phyloP scores from a whole-genome alignment of 2,113 vertebrate species.

The Corythornis vintsioides region DNA sequence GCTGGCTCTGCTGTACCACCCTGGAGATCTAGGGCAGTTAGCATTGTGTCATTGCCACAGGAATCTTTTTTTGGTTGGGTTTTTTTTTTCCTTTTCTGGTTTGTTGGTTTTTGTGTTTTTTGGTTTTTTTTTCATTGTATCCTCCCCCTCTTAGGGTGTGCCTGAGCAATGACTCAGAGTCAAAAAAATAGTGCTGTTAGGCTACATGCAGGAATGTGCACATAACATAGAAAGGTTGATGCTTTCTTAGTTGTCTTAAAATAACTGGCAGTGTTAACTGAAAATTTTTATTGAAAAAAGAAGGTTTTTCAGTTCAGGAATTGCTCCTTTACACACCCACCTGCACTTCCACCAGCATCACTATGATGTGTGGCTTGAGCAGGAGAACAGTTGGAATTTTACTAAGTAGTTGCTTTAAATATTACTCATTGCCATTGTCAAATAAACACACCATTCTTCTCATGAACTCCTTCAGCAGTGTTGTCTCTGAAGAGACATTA shows the following conservation, averaged over 20 bases:
- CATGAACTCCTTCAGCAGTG: background rate
- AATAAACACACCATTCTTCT: background rate
- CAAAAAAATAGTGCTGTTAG: slow-evolving; percentile 27
- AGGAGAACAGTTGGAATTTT: background rate
- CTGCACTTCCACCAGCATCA: background rate
- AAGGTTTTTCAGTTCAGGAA: background rate
- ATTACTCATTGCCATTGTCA: background rate
- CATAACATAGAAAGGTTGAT: background rate
- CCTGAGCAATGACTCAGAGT: slow-evolving; percentile 30
- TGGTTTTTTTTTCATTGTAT: background rate
- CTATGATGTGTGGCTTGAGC: background rate
- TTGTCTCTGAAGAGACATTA: background rate
- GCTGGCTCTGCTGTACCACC: slow-evolving; percentile 1
- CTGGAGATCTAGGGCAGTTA: background rate
- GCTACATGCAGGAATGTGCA: background rate
- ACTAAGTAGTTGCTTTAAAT: background rate
- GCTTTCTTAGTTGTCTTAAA: background rate
- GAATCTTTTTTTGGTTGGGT: background rate
- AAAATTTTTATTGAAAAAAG: background rate
- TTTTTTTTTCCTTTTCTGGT: background rate
- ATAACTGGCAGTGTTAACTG: background rate
- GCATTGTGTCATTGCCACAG: background rate
- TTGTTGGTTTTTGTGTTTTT: too few species aligned
- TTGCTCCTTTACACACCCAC: background rate
- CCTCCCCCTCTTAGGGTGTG: slow-evolving; percentile 34